These are phyloP conservation scores for Dunckerocampus dactyliophorus DNA, from an alignment of 2,113 vertebrate species.

Conservation along the genomic window DNA sequence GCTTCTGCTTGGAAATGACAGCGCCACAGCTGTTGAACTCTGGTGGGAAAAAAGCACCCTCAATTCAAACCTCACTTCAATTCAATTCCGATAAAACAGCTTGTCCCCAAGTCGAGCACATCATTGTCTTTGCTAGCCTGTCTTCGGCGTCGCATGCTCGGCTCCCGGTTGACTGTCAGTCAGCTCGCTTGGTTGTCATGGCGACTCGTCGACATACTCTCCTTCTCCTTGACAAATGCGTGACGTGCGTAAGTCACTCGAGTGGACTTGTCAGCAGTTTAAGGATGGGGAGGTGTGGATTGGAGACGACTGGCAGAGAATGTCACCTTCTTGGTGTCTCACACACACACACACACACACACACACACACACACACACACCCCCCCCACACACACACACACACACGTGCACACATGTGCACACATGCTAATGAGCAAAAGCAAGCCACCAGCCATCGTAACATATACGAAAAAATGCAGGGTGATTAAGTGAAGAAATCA, in stretches of 20 bases:
- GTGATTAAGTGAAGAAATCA: too few species aligned
- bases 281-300: not conserved
- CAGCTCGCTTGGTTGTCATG: slow-evolving; percentile 30
- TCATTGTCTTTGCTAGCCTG: slow-evolving; percentile 34
- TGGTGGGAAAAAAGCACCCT: too few species aligned
- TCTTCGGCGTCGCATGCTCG: slow-evolving; percentile 19
- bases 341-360: slow-evolving; percentile 1
- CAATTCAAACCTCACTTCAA: too few species aligned
- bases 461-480: too few species aligned
- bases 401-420: too few species aligned
- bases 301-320: slow-evolving; percentile 9
- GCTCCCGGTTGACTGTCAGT: slow-evolving; percentile 50
- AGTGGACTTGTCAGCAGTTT: slow-evolving; percentile 11
- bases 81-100: not conserved
- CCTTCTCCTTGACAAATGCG: slow-evolving; percentile 28
- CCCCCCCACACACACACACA: too few species aligned
- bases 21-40: too few species aligned
- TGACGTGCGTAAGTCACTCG: slow-evolving; percentile 35
- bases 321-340: slow-evolving; percentile 27
- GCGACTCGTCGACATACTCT: slow-evolving; percentile 20
- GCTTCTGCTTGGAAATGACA: too few species aligned
- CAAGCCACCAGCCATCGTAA: too few species aligned
- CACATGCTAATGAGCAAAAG: too few species aligned
- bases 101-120: not conserved
- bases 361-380: not conserved